Conservation (phyloP, 2,797 vertebrate genomes). For the Malacoctenus gilli region DNA sequence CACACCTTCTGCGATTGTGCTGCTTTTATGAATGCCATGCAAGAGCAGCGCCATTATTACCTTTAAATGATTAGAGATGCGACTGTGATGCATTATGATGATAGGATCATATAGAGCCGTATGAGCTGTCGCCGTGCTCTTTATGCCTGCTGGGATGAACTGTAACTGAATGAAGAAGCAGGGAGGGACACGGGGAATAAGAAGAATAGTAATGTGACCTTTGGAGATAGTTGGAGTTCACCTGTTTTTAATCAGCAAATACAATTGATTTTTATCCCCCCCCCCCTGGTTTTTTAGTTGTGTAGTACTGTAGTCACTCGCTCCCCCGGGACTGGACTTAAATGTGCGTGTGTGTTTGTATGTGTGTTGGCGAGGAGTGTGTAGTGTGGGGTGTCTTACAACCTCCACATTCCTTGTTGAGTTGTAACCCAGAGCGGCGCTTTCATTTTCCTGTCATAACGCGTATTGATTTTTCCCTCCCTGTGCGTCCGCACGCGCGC, state of each 20-base stretch:
- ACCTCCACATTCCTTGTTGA: conserved; percentile 73
- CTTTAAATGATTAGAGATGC: conserved; percentile 80
- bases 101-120: conserved; percentile 71
- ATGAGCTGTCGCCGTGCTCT: conserved; percentile 62
- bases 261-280: conserved; percentile 81
- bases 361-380: conserved; percentile 14
- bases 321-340: conserved; percentile 68
- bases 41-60: conserved; percentile 74
- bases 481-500: conserved; percentile 23
- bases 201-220: conserved; percentile 81
- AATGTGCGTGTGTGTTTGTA: conserved; percentile 42
- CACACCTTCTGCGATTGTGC: conserved; percentile 72
- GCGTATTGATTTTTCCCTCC: conserved; percentile 72
- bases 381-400: conserved; percentile 64
- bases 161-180: conserved; percentile 73
- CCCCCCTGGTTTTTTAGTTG: conserved; percentile 78
- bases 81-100: conserved; percentile 78
- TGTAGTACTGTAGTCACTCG: conserved; percentile 72
- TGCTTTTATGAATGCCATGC: conserved; percentile 78
- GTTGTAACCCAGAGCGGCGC: conserved; percentile 74
- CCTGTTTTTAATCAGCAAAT: conserved; percentile 82
- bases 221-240: conserved; percentile 80
- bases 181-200: conserved; percentile 55
- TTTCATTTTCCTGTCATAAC: conserved; percentile 82
- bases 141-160: conserved; percentile 63